Evolutionary conservation across 2,797 vertebrate species (phyloP).

Genomic region (Oophaga sylvatica): DNA sequence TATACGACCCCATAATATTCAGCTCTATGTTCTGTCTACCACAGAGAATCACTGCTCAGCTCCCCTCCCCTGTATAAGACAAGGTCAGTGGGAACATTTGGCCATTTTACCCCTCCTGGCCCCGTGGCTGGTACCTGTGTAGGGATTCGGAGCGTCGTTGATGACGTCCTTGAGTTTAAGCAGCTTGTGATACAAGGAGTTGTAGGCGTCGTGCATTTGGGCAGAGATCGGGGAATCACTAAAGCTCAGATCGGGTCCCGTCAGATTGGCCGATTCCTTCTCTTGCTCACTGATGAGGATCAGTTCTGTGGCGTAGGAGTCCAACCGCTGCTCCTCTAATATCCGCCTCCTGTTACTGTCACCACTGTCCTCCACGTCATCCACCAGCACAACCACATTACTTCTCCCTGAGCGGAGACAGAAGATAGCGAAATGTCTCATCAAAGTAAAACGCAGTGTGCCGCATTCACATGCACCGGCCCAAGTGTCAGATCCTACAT

Average conservation of each 20-base stretch:
- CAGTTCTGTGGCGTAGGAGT: not conserved
- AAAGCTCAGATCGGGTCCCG: not conserved
- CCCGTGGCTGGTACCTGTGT: not conserved
- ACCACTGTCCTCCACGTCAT: constrained; percentile 41
- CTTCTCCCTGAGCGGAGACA: not conserved
- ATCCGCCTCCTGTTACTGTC: not conserved
- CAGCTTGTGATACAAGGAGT: not conserved
- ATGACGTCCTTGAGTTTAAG: not conserved
- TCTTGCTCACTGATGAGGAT: constrained; percentile 42
- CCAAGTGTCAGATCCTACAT: too few relatives aligned
- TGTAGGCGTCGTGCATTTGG: not conserved
- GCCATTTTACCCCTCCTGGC: not conserved
- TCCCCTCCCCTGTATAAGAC: too few relatives aligned
- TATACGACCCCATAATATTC: too few relatives aligned
- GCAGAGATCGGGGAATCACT: not conserved
- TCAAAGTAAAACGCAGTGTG: too few relatives aligned
- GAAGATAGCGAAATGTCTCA: not conserved
- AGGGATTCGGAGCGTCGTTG: not conserved
- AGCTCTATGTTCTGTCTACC: too few relatives aligned
- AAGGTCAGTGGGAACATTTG: not conserved
- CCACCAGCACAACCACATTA: constrained; percentile 35
- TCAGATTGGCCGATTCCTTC: constrained; percentile 10
- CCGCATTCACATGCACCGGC: too few relatives aligned
- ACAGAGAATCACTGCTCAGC: too few relatives aligned
- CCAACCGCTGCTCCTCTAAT: not conserved